Base-by-base conservation (phyloP, 2,797 vertebrate species). In the Gymnoscopelus microlampas region DNA sequence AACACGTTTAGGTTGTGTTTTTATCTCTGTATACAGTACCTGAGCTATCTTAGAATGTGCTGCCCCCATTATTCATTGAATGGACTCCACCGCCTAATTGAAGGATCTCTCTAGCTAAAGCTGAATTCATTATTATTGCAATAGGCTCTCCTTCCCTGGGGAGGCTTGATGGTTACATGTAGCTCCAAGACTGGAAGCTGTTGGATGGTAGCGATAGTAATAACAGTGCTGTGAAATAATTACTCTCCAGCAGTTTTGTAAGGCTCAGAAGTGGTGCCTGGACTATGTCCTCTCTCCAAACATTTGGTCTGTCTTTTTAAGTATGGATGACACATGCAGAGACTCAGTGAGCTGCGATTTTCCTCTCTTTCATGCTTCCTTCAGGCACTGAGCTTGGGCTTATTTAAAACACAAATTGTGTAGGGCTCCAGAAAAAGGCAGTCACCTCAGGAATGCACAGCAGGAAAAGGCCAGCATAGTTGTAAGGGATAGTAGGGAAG, bases 351-450 rank as follows among this genome's bases (percentile, higher is more conserved):
- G 85, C 79, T 66, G 64, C 76, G 63, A 65, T 56, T 63, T n/a
- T 56, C 56, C 68, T 77, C 70, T 68, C 77, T 71, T 77, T 77
- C 70, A 26, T 53, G 55, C 74, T 60, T 60, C 63, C 66, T 73
- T 79, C 73, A 73, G 76, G 39, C 65, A 1, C 60, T 68, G 56
- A 8, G 76, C 82, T 82, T 12, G 24, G 63, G 63, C 81, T 92
- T 89, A 86, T 68, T 58, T 88, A 87, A 85, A 78, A 81, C 78
- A 66, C 82, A 79, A 5, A 6, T 61, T 62, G 23, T 61, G 63
- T 66, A 19, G 61, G 55, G 60, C 78, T 66, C 66, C 71, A 71
- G 73, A 82, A 73, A 70, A 84, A 80, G 77, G 68, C 66, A 59
- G 65, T 66, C 53, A 68, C 70, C 32, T 80, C 60, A 44, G 64